Evolutionary conservation across 2,888 invertebrate species (phyloP), one percentile per base, ranked within the genome.

Genomic region (Proisotoma minuta): DNA sequence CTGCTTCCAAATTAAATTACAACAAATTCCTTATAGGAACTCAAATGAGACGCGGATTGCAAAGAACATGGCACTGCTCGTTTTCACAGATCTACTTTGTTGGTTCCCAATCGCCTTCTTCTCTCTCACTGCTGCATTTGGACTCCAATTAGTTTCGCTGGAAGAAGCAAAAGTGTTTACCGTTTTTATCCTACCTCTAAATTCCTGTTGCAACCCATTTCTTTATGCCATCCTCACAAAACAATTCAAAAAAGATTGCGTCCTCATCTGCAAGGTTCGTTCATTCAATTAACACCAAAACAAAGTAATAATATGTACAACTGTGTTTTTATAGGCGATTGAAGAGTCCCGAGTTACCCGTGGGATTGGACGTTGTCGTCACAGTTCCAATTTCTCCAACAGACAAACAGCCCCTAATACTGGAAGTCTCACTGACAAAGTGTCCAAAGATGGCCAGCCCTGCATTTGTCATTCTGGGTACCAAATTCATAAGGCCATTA

Each of bases 71-170:
- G 95, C 97, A 0, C 80, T 98, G 48, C 82, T 98, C 60, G 96
- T 98, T 2, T 95, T 96, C 78, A 98, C 97, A 0, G 97, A 98
- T 78, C 93, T 98, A 76, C 82, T 96, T 51, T 98, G 97, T 81
- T 98, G 97, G 97, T 92, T 95, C 2, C 98, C 98, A 0, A 95
- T 97, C 68, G 93, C 97, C 1, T 93, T 97, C 79, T 92, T 94
- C 78, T 90, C 95, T 4, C 82, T 97, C 39, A 93, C 95, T 0
- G 95, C 97, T 20, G 89, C 94, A 5, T 91, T 94, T 77, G 96
- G 96, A 10, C 81, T 88, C 69, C 92, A 91, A 66, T 81, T 97
- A 53, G 90, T 98, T 27, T 90, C 91, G 1, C 82, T 98, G 65
- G 95, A 96, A 77, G 91, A 94, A 79, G 96, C 97, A 51, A 98